phyloP scores from a whole-genome alignment of 2,888 invertebrate genomes.

The Plebejus argus region DNA sequence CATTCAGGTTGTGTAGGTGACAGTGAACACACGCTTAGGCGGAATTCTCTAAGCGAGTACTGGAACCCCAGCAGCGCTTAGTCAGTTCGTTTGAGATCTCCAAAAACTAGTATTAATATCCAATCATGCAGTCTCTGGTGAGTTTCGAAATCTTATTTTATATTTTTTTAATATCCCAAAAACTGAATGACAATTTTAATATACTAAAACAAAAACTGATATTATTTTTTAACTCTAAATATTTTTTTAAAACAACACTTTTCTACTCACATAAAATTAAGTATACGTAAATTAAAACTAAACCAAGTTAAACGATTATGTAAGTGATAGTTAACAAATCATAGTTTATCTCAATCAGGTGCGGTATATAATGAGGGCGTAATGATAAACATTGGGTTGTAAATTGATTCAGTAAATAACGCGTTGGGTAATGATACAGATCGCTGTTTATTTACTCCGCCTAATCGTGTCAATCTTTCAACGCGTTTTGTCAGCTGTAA shows the following conservation, averaged over 20 bases:
- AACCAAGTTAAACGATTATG: background rate
- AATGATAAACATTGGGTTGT: conserved; percentile 33
- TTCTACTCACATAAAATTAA: background rate
- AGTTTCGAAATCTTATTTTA: conserved; percentile 51
- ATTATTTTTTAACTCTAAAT: no score
- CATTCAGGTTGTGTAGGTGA: conserved; percentile 71
- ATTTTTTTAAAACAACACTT: background rate
- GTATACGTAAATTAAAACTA: background rate
- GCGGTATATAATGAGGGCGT: conserved; percentile 21
- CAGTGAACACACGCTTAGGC: conserved; percentile 74
- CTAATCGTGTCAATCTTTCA: conserved; percentile 30
- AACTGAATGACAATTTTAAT: background rate
- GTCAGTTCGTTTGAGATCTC: conserved; percentile 81
- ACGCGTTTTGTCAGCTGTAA: conserved; percentile 21
- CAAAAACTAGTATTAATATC: conserved; percentile 60
- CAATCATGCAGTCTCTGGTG: conserved; percentile 80
- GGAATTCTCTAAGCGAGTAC: conserved; percentile 79
- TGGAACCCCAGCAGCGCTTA: conserved; percentile 74
- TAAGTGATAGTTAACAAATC: background rate
- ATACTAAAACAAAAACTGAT: background rate
- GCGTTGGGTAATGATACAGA: conserved; percentile 29
- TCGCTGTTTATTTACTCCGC: conserved; percentile 30
- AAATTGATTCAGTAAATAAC: conserved; percentile 35
- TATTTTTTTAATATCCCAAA: conserved; percentile 26
- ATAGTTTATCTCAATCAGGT: conserved; percentile 6